Conservation (phyloP, 1,140 invertebrate genomes). For the Meloidogyne floridensis region DNA sequence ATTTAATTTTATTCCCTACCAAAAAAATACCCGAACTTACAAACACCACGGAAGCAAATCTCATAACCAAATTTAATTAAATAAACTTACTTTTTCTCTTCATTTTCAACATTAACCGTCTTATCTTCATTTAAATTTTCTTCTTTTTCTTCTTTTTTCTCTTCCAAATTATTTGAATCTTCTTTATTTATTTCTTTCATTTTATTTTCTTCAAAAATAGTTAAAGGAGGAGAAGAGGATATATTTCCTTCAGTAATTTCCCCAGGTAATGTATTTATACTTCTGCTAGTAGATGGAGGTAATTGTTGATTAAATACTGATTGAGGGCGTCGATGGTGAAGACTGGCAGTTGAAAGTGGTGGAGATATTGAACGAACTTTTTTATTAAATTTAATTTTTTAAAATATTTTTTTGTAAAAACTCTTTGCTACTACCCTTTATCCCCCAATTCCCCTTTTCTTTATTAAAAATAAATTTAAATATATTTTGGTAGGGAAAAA, state of each 20-base stretch:
- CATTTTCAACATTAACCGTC: background rate
- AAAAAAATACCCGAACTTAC: too few species aligned
- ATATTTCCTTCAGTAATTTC: background rate
- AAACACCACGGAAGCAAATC: too few species aligned
- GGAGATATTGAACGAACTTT: slow-evolving; percentile 2
- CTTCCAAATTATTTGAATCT: background rate
- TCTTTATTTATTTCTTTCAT: background rate
- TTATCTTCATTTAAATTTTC: background rate
- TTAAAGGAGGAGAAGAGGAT: background rate
- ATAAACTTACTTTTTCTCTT: too few species aligned
- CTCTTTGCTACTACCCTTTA: too few species aligned
- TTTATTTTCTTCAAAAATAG: background rate
- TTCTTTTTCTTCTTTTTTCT: background rate
- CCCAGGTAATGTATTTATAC: background rate
- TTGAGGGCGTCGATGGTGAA: too few species aligned
- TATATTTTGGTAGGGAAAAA: too few species aligned
- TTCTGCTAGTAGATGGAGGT: background rate
- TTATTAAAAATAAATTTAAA: too few species aligned
- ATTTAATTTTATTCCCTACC: too few species aligned
- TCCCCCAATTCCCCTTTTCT: too few species aligned
- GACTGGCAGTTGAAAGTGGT: background rate
- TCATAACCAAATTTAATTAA: too few species aligned
- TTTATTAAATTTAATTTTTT: background rate
- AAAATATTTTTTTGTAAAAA: too few species aligned
- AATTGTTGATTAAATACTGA: background rate